Evolutionary conservation across 1,140 invertebrate genomes (phyloP), one percentile per base, ranked within the genome.

Genomic region (Cydia amplana): DNA sequence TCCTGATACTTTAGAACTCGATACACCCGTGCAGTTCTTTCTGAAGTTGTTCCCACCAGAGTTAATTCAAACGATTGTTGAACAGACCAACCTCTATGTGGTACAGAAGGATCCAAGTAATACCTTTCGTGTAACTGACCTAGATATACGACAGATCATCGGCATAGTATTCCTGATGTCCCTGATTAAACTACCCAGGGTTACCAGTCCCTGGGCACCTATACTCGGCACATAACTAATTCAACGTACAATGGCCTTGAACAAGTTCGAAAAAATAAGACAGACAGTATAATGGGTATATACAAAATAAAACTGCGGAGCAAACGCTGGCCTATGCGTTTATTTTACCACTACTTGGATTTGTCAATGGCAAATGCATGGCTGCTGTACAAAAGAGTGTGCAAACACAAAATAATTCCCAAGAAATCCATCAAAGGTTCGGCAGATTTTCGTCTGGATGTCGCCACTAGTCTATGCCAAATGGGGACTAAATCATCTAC

Each of bases 311-410:
- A n/a, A 36, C 40, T 84, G 63, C 76, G 80, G 7, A 80, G 82
- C 70, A 82, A 79, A 78, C 64, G 75, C 70, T 83, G 79, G 79
- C 77, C 74, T 4, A 51, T 83, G 14, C 79, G 78, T 55, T 32
- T 81, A 5, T 81, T 83, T 43, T 28, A 43, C 40, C 83, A 87
- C 75, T 80, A 77, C n/a, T 73, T 86, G 63, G 82, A 85, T 73
- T 65, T 83, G 9, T 80, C 79, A 25, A 82, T 87, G 74, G 75
- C 77, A 28, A 88, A 87, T 76, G 64, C 85, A 64, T 87, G 84
- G 82, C 43, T 88, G 25, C 75, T 88, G 18, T 84, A 83, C 65
- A 82, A 82, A 78, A 79, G 79, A 82, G 78, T 85, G 20, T 77
- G 60, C 73, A 77, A 77, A 74, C 72, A 73, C 23, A 82, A 78